Base-by-base conservation (phyloP, 2,797 vertebrate species). In the Lacerta bilineata region DNA sequence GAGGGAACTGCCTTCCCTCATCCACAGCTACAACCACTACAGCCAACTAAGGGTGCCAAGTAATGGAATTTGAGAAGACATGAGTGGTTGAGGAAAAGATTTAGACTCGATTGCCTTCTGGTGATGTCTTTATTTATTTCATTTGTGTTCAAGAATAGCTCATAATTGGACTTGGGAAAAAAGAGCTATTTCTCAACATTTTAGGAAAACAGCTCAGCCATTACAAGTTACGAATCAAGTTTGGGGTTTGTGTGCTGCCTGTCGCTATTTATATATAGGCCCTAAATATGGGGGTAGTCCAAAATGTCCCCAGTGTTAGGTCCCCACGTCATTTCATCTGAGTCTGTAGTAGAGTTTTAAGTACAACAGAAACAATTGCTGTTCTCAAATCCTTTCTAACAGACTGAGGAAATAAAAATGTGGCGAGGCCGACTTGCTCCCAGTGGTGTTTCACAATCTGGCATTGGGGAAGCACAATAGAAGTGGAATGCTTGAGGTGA, bases 401-500 rank as follows among this genome's bases (percentile, higher is more conserved):
- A 81, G 86, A 68, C 4, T 69, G 87, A 93, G 91, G 94, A 96
- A 91, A 93, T 90, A 90, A 87, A 79, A 39, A 77, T 72, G 68
- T 72, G 55, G 84, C 80, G 90, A 89, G 85, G 8, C 72, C 88
- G 90, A 84, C 83, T 93, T 86, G 81, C 91, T 89, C 46, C 79
- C 78, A 88, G 87, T 79, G 79, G 78, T 3, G 46, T 89, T 41
- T 8, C 80, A 50, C 79, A 90, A 84, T 85, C 90, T 95, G 95
- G 92, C 82, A 4, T 89, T 91, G 72, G 88, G 84, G 84, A 94
- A 93, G 89, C 90, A 59, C 69, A 93, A 88, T 86, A 83, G 84
- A 88, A 91, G 86, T 91, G 92, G 95, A 96, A 96, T 96, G 94
- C 93, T 93, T 84, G 83, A 87, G 84, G 85, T 93, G 95, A 95